Base-by-base conservation (phyloP, 2,888 invertebrate species). In the Ophion costatus region DNA sequence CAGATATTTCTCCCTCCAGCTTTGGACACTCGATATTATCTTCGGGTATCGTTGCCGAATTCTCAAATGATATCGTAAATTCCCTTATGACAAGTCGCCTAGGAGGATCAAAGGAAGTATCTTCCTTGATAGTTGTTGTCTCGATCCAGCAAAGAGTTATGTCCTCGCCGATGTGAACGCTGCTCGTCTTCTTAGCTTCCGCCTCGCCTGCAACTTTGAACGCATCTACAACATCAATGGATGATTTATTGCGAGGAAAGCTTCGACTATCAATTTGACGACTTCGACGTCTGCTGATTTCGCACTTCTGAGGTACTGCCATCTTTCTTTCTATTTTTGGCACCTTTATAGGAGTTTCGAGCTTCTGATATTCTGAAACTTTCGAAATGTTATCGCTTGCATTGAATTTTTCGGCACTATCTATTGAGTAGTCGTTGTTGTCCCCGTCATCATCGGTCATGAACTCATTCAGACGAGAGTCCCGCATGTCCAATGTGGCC, bases 121-220 rank as follows among this genome's bases (percentile, higher is more conserved):
- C 88, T 77, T 90, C 90, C 64, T 89, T 90, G 10, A 89, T 88
- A 1, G 88, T 90, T 9, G 80, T 88, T 14, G 85, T 87, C 57
- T 91, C 90, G 33, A 89, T 90, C 90, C 90, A 91, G 64, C 90
- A 90, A 6, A 90, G 59, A n/a, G 89, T 89, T 20, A 90, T 83
- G 33, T 89, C 87, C 56, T 88, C 89, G 17, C 87, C 88, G 4
- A 78, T 63, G 67, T 88, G 86, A 9, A 89, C 79, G 33, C 84
- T 89, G 57, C 79, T 87, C 2, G 71, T 82, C 51, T 51, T 86
- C n/a, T 81, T 89, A 11, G 80, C 83, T 24, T 86, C 81, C 5
- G 83, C 29, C 11, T 80, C 73, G 9, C 75, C 70, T 6, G 61
- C 24, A 0, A 80, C 38, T 38, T 80, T 78, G 10, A 87, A 84